Base-by-base conservation (phyloP, 2,797 vertebrate species). In the Enteromius unitaeniatus region DNA sequence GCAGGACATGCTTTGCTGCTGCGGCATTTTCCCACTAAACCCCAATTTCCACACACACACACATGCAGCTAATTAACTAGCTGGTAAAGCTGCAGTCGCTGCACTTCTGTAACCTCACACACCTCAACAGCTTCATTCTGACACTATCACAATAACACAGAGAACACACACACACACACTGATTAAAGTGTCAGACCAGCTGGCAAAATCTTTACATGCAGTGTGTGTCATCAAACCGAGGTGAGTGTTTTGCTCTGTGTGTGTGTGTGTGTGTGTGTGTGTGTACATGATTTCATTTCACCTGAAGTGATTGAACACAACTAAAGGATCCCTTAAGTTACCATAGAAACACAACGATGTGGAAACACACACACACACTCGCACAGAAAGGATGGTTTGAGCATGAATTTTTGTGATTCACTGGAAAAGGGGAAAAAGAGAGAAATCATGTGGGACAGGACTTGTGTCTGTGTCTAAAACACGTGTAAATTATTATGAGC, bases 291-390 rank as follows among this genome's bases (percentile, higher is more conserved):
- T 23, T 75, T 55, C 1, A 81, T 73, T 85, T 51, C 79, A 83
- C 81, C 84, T 83, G 67, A 85, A 82, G 72, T 68, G 84, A 85
- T 45, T 51, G 21, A 75, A 77, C 58, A 78, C 72, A 68, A 82
- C 80, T 73, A 37, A 78, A 73, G 81, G 81, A 85, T 81, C 65
- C 72, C 76, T 87, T 67, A 68, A 28, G 86, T 87, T 87, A 78
- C 86, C 86, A 87, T 87, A 87, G 86, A 80, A 87, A 87, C 86
- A 77, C 47, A 37, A 51, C 1, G 49, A 75, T 74, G 28, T 40
- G n/a, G 11, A 40, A 55, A n/a, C 42, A 26, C 40, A 47, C 14
- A 53, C 58, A 26, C 60, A 15, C 21, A 26, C 4, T 5, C 11
- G 3, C 11, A 60, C 58, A 26, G 45, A 31, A 45, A 19, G 58